Base-by-base conservation (phyloP, 2,113 vertebrate species). In the Muntiacus muntjak region DNA sequence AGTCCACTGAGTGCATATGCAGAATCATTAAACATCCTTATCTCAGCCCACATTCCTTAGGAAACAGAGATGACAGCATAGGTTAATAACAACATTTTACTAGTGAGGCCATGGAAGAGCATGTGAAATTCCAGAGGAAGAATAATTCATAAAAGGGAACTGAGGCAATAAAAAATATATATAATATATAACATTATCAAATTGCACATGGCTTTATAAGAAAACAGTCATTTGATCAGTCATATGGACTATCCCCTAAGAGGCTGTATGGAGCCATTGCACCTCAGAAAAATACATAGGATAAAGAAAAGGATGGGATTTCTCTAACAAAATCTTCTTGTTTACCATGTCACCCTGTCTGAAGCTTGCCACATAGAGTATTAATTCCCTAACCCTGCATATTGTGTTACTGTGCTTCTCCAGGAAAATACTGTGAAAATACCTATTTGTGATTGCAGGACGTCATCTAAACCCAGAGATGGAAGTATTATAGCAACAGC, bases 11-110 rank as follows among this genome's bases (percentile, higher is more conserved):
- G 45, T 85, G 6, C 15, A 74, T 83, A 15, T 45, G 7, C 9
- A 90, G 86, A 93, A 79, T 95, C 81, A 90, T 54, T 92, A 97
- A 96, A 40, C 57, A 25, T 45, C 23, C 16, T 12, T 78, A 62
- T 47, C 36, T 97, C 83, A 85, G 2, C n/a, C 47, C 15, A 81
- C 26, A 23, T 74, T 60, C 23, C 45, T 67, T 43, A 95, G 89
- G 93, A 96, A 95, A 96, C 12, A 87, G 40, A 90, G 17, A 3
- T 28, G n/a, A 16, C 16, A 82, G 28, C 33, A 76, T 95, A 92
- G 43, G 62, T 67, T 76, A 96, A 81, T 89, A 40, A 26, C 94
- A 94, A 57, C 16, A 54, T 71, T 81, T 83, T 92, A 83, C 17
- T 62, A 19, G 3, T 87, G 28, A 19, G 40, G 28, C 23, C 5